Base-by-base conservation (phyloP, 92 coral and sea anemone species). In the Meandrina meandrites region DNA sequence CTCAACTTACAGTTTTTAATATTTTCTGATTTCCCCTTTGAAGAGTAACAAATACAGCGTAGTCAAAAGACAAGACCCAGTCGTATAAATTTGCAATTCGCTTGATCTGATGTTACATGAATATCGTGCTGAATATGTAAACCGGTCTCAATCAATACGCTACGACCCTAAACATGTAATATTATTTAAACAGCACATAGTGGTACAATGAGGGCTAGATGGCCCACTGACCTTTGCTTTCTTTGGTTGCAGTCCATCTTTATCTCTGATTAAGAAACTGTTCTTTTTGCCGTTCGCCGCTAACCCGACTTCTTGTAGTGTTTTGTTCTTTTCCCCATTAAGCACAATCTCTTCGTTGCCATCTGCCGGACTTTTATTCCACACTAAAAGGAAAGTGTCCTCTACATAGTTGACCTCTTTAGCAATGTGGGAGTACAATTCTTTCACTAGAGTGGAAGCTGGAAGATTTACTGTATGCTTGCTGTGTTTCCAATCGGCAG, bases 301-400 rank as follows among this genome's bases (percentile, higher is more conserved):
- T 22, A 95, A 88, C 3, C 99, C 98, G 64, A 97, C 88, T 53
- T 93, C 96, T 21, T 90, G 93, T 76, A 97, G 79, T 28, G 94
- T 93, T 14, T 84, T 85, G 36, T 84, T 91, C 67, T 89, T 90
- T 18, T 89, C 80, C 27, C 85, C 94, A 88, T 95, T 93, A 24
- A 97, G 94, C 19, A 86, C 81, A 47, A 92, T 58, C 34, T 93
- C 99, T 75, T 93, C 96, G 57, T 35, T 82, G 45, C 84, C 87
- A 15, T 30, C 88, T 54, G 84, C 88, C 27, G 78, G 81, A 27
- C 54, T 64, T 83, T 89, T 91, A 57, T 75, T 70, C 98, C 98
- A 94, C 81, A 97, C 97, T 24, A 95, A 85, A 31, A 89, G 89
- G 81, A 97, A 95, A 17, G 92, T 84, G 54, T 91, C 90, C 58